These are phyloP conservation scores for Melozone crissalis DNA, from an alignment of 2,113 vertebrate species.

Conservation along the genomic window DNA sequence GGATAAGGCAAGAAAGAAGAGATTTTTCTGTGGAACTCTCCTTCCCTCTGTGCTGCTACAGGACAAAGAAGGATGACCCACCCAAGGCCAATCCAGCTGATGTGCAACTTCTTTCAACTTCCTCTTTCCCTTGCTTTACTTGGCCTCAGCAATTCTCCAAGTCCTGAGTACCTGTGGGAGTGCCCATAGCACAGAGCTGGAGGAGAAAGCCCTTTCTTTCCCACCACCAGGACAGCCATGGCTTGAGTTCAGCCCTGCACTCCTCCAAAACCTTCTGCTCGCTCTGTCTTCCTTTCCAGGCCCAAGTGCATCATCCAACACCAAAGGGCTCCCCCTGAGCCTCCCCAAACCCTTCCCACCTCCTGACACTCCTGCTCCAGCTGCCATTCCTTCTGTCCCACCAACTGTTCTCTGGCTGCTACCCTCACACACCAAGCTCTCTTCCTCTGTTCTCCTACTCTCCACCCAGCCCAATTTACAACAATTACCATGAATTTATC, in stretches of 20 bases:
- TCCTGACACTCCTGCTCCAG: background rate
- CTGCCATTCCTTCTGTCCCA: background rate
- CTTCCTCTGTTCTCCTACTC: background rate
- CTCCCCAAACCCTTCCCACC: background rate
- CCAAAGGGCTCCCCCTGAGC: background rate
- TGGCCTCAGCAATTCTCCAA: background rate
- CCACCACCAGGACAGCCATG: background rate
- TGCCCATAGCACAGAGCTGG: background rate
- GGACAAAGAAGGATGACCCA: fast-evolving
- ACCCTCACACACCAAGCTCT: background rate
- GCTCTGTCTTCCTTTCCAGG: fast-evolving
- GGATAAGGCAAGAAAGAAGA: background rate
- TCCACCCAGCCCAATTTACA: background rate
- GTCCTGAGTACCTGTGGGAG: background rate
- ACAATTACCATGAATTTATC: background rate
- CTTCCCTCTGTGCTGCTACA: background rate
- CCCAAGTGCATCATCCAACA: background rate
- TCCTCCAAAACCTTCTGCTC: background rate
- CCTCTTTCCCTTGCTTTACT: background rate
- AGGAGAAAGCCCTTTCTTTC: background rate
- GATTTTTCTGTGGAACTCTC: background rate
- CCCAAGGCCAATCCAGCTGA: background rate
- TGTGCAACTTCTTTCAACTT: background rate
- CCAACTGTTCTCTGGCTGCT: background rate
- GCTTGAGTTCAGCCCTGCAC: fast-evolving